Conservation (phyloP, 37 sponge, comb jelly and placozoan genomes). For the Diacarnus erythraeanus region DNA sequence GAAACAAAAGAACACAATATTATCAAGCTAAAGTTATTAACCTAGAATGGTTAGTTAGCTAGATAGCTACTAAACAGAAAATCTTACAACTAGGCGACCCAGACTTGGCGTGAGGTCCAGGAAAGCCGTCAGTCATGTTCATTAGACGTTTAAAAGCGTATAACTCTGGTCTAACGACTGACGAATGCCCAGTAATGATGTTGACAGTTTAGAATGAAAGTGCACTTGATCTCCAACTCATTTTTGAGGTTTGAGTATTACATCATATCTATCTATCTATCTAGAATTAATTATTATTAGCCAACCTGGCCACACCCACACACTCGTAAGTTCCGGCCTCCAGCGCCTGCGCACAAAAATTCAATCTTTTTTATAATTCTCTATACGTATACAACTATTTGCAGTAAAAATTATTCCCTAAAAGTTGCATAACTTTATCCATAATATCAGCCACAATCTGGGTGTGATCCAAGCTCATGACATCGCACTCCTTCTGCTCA, state of each 20-base stretch:
- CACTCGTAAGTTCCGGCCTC: too few species aligned
- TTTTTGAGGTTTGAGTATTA: too few species aligned
- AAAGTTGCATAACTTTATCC: conserved; percentile 45
- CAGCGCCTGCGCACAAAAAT: too few species aligned
- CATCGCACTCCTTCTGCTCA: conserved; percentile 54
- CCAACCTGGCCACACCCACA: too few species aligned
- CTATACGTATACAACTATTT: neutral
- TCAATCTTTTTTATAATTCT: neutral
- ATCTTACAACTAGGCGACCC: neutral
- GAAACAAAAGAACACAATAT: too few species aligned
- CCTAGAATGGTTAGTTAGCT: neutral
- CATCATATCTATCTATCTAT: too few species aligned
- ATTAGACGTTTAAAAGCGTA: neutral
- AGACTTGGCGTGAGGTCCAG: neutral
- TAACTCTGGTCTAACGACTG: too few species aligned
- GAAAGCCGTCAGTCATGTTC: neutral
- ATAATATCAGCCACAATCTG: conserved; percentile 58
- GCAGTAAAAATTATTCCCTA: neutral
- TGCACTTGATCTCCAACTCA: too few species aligned
- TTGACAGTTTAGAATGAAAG: neutral
- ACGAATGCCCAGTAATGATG: neutral
- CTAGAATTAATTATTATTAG: too few species aligned
- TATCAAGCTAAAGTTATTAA: neutral
- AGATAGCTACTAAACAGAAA: neutral
- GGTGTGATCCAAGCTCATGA: conserved; percentile 54